A percentile compares a stretch with the other conserved stretches of the same genome.
These are phyloP conservation scores for Notodonta ziczac DNA, from an alignment of 2,888 invertebrate genomes.

Conservation along the genomic window DNA sequence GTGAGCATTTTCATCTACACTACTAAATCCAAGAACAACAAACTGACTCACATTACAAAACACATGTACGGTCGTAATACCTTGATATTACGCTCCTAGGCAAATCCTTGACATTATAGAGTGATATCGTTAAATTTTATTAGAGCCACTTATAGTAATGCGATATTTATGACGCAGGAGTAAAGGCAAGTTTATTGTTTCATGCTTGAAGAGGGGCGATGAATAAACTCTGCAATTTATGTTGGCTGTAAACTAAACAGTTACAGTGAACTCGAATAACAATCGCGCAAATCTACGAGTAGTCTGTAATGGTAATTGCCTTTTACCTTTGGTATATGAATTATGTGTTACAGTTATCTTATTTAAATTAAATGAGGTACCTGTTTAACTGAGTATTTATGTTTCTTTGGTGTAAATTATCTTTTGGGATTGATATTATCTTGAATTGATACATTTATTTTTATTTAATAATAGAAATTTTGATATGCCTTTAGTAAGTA, in stretches of 20 bases:
- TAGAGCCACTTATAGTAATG: conserved; percentile 73
- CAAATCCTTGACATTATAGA: conserved; percentile 49
- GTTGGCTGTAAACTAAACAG: conserved; percentile 62
- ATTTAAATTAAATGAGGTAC: background rate
- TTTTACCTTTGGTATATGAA: conserved; percentile 13
- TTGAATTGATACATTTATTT: too few relatives aligned
- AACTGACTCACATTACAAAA: conserved; percentile 1
- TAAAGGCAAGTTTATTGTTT: conserved; percentile 72
- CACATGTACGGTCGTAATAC: conserved; percentile 4
- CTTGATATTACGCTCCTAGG: conserved; percentile 33
- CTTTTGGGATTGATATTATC: too few relatives aligned
- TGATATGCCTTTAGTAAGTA: too few relatives aligned
- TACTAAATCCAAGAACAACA: conserved; percentile 15
- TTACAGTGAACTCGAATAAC: conserved; percentile 55
- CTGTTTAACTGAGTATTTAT: too few relatives aligned
- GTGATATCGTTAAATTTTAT: conserved; percentile 73
- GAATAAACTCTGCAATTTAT: conserved; percentile 73
- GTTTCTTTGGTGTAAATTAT: too few relatives aligned
- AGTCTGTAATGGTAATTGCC: conserved; percentile 42
- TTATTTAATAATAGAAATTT: too few relatives aligned
- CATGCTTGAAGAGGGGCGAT: conserved; percentile 65
- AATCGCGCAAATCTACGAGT: conserved; percentile 53
- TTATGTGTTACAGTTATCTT: background rate
- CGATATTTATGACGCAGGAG: conserved; percentile 73
- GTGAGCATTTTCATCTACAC: too few relatives aligned